phyloP scores from a whole-genome alignment of 2,113 vertebrate species.

The Neogale vison region DNA sequence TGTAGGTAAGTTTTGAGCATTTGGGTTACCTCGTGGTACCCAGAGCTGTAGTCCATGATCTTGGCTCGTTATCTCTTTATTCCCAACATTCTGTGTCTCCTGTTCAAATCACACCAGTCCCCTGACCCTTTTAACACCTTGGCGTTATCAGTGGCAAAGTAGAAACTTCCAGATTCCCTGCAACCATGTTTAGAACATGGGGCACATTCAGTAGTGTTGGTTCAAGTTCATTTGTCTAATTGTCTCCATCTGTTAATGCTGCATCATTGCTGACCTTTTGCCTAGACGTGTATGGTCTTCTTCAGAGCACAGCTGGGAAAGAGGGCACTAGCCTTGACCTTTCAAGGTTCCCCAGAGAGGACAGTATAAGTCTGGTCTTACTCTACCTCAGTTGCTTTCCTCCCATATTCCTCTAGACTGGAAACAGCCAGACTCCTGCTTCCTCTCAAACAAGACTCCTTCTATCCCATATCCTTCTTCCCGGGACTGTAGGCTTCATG shows the following conservation, averaged over 20 bases:
- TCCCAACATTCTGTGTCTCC: not conserved
- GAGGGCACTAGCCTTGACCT: not conserved
- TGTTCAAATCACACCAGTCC: not conserved
- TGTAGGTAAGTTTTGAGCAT: not conserved
- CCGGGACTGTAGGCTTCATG: not conserved
- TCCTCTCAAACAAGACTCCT: not conserved
- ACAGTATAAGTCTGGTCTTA: not conserved
- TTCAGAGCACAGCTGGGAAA: not conserved
- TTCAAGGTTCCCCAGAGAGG: not conserved
- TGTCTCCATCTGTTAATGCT: not conserved
- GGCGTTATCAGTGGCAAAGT: not conserved
- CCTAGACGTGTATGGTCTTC: not conserved
- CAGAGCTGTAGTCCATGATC: not conserved
- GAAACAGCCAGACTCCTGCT: not conserved
- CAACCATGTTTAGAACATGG: not conserved
- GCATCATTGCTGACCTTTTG: not conserved
- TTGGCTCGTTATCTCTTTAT: not conserved
- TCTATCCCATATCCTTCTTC: not conserved
- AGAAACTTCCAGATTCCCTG: not conserved
- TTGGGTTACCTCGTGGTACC: not conserved
- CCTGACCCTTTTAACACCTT: not conserved
- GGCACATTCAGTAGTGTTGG: not conserved
- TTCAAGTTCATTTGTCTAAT: not conserved
- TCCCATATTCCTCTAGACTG: not conserved
- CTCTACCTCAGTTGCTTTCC: not conserved